A percentile compares a stretch with the other conserved stretches of the same genome.
phyloP scores from a whole-genome alignment of 2,797 vertebrate genomes.

The Clangula hyemalis region DNA sequence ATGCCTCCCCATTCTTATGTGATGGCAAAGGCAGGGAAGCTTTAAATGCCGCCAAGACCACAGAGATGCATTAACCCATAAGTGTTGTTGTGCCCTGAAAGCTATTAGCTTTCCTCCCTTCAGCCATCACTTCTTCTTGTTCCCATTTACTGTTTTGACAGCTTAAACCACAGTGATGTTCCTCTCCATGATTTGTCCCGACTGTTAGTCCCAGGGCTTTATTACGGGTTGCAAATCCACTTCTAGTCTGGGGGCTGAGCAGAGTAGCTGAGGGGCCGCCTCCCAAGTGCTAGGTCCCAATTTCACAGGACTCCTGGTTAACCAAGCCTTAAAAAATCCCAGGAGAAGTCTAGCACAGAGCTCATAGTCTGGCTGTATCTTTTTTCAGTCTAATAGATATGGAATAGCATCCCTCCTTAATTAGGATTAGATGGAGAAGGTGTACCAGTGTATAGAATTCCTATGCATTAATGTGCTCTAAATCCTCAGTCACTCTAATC shows the following conservation, averaged over 20 bases:
- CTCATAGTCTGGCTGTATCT: background rate
- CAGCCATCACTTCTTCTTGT: background rate
- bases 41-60: background rate
- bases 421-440: background rate
- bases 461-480: background rate
- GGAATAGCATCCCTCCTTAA: background rate
- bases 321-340: background rate
- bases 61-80: background rate
- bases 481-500: background rate
- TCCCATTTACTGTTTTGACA: background rate
- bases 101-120: background rate
- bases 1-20: background rate
- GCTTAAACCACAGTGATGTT: background rate
- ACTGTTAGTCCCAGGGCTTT: background rate
- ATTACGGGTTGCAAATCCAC: background rate
- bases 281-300: background rate
- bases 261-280: background rate
- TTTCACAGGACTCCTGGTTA: background rate
- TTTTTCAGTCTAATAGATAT: background rate
- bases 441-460: background rate
- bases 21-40: background rate
- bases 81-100: background rate
- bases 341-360: background rate
- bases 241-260: background rate
- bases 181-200: background rate